Evolutionary conservation across 2,888 invertebrate species (phyloP), one percentile per base, ranked within the genome.

Genomic region (Drosophila dives): DNA sequence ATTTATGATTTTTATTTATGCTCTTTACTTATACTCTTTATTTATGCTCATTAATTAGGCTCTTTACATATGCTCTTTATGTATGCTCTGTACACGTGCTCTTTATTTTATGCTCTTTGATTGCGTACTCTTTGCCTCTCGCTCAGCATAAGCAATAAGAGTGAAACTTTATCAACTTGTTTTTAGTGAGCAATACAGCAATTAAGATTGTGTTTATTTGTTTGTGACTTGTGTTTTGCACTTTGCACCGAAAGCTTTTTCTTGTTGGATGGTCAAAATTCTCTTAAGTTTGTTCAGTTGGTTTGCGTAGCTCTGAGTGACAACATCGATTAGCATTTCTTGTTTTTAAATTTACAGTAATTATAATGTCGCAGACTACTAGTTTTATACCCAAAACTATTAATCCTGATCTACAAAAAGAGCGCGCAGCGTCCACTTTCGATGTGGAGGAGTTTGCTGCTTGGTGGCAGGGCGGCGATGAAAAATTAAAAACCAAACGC

Each of bases 401-500:
- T 1, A 91, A 91, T 83, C 83, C 89, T 4, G 92, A 91, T 75
- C 75, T 91, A 29, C 79, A 76, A 45, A 91, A 90, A 40, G 92
- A 91, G 59, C 91, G 91, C 5, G 23, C 60, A 0, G 75, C 58
- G 0, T 91, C 92, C 86, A 95, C 95, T 4, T 97, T 97, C 90
- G 94, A 95, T 91, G 93, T 95, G 7, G 93, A 93, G 72, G 98
- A 98, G 93, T 93, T 98, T 77, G 97, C 97, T 0, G 93, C 95
- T 92, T 94, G 97, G 81, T 94, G 97, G 77, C 96, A 97, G 93
- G 97, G 97, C 10, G 95, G 96, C 29, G 93, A 93, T 60, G 94
- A 95, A 53, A 96, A 96, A 93, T 65, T 92, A 0, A 80, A 79
- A 40, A 72, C 61, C 32, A 84, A 80, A 23, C 77, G 89, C 2